phyloP scores from a whole-genome alignment of 2,888 invertebrate species.

The Campoletis raptor region DNA sequence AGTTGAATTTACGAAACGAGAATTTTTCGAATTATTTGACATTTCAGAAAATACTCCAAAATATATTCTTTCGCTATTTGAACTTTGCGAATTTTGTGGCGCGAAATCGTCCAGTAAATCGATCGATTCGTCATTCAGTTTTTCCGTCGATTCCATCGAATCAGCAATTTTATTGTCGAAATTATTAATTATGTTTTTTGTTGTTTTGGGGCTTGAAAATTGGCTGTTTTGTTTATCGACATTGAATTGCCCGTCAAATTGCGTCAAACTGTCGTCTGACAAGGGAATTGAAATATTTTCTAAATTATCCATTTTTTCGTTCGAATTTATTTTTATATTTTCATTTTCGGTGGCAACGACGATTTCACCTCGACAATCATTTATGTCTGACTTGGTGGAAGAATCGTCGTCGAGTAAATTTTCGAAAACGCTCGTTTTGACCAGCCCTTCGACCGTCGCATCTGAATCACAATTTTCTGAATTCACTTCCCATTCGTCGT shows the following conservation, averaged over 20 bases:
- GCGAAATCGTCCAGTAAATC: slow-evolving; percentile 40
- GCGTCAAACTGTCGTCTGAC: slow-evolving; percentile 49
- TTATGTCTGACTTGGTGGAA: background rate
- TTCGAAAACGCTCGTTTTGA: slow-evolving; percentile 50
- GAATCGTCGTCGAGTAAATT: slow-evolving; percentile 58
- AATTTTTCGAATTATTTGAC: background rate
- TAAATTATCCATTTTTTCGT: slow-evolving; percentile 53
- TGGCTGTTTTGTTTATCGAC: background rate
- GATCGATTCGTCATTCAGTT: slow-evolving; percentile 18
- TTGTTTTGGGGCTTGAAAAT: background rate
- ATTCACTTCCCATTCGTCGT: slow-evolving; percentile 15
- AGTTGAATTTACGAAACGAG: background rate
- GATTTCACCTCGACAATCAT: background rate
- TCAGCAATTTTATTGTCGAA: background rate
- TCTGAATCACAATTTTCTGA: slow-evolving; percentile 28
- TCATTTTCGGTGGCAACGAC: background rate
- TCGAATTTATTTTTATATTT: slow-evolving; percentile 3
- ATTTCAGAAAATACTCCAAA: background rate
- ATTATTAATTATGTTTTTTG: background rate
- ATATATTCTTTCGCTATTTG: background rate
- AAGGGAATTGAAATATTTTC: slow-evolving; percentile 72
- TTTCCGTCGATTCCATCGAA: slow-evolving; percentile 1
- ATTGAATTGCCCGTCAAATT: background rate
- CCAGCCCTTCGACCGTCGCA: slow-evolving; percentile 2
- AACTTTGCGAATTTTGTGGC: background rate